Base-by-base conservation (phyloP, 1,140 invertebrate species). In the Grapholita molesta region DNA sequence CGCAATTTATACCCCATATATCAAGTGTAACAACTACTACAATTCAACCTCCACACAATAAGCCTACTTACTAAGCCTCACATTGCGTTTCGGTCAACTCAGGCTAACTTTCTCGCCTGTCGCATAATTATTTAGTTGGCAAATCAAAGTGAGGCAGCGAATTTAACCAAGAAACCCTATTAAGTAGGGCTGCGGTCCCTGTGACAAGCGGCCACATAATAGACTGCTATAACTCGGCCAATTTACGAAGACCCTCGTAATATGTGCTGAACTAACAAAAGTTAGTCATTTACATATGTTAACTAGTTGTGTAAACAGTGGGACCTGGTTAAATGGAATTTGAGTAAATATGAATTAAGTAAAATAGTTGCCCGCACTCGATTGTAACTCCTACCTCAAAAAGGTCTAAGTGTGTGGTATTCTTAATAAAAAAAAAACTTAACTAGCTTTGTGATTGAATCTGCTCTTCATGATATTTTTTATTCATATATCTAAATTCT, bases 161-260 rank as follows among this genome's bases (percentile, higher is more conserved):
- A 48, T 74, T 71, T 66, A 67, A 65, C 70, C 24, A 72, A 70
- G 68, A 68, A 70, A 67, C 69, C 70, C 48, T 66, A 69, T 69
- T 72, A 75, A 67, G 67, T 48, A 21, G 66, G 32, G 38, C 32
- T 75, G 70, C 70, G 70, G 74, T 75, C 66, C 52, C 64, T 68
- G 74, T 70, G 70, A 72, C 68, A 72, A 67, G 66, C 9, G 70
- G 68, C 70, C 67, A n/a, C 69, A 52, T 72, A 72, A 75, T 70
- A 72, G 52, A 72, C 72, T 75, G 74, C 67, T 75, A 75, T 72
- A 69, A 68, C 25, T 69, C 53, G 67, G 9, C 68, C 66, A 35
- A 28, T 61, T 66, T 72, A 72, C 64, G 66, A 52, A 72, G 74
- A 70, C 70, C 73, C 65, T 48, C n/a, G 42, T 48, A 21, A 48